Base-by-base conservation (phyloP, 2,888 invertebrate species). In the Apamea monoglypha region DNA sequence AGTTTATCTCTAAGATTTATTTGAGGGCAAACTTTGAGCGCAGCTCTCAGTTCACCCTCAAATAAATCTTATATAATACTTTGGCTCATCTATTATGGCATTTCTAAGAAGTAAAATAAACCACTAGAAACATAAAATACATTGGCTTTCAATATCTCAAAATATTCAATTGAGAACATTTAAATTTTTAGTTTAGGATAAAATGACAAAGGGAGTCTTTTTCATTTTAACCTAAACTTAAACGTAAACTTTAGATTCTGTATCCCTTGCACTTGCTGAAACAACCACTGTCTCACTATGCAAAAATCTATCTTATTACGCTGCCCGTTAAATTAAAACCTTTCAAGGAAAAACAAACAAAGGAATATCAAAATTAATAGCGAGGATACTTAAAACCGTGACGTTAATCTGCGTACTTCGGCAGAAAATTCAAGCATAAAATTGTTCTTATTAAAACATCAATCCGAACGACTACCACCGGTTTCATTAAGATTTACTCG, bases 401-500 rank as follows among this genome's bases (percentile, higher is more conserved):
- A 21, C 12, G 18, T 36, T 61, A 76, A 61, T 61, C 44, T 5
- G 18, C 59, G 18, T 44, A 61, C n/a, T 47, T 47, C 18, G 36
- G 32, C 25, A 76, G 36, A 83, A 68, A 78, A 71, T 18, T 67
- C 36, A 59, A 83, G 12, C 64, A 44, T 71, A 61, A 83, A 67
- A 61, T 56, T 50, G 16, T 16, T 63, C 40, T 80, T 83, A 81
- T 76, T 63, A 64, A 84, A 59, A 73, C 77, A 85, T 80, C 67
- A 74, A 68, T 74, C 32, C 1, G 63, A 83, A 71, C 29, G 64
- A 44, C 66, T 71, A 32, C 66, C 32, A 50, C n/a, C 10, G 44
- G 59, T 69, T 75, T 81, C 50, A 81, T 85, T 36, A 72, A 76
- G 81, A 85, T 80, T 80, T 64, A 25, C 70, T 80, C 75, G 59